These are phyloP conservation scores for Dryococelus australis DNA, from an alignment of 2,888 invertebrate genomes.

Conservation along the genomic window DNA sequence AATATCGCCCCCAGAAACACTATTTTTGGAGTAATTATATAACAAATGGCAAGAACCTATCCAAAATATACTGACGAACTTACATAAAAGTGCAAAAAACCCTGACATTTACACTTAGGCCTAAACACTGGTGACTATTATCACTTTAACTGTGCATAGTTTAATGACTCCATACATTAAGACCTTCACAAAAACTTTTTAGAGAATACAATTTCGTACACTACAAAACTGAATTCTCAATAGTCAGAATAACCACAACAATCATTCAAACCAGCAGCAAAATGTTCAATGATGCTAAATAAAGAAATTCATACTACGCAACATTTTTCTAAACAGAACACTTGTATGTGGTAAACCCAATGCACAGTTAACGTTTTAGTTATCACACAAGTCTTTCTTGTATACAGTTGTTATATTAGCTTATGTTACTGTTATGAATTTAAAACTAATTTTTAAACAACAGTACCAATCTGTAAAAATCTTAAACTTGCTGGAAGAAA, in stretches of 20 bases:
- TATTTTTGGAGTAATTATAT: background rate
- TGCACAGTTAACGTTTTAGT: background rate
- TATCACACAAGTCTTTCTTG: background rate
- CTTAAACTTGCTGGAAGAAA: background rate
- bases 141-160: background rate
- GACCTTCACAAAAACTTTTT: background rate
- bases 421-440: background rate
- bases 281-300: background rate
- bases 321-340: background rate
- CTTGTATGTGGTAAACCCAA: background rate
- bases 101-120: background rate
- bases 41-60: background rate
- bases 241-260: background rate
- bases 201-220: background rate
- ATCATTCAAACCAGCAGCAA: background rate
- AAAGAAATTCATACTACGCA: background rate
- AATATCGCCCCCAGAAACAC: background rate
- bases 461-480: background rate
- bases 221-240: background rate
- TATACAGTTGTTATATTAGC: background rate
- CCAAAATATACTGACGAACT: background rate
- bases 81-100: background rate
- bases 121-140: background rate
- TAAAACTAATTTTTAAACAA: background rate
- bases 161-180: too few relatives aligned